Percentiles rank a stretch among this genome's conserved stretches.
Conservation (phyloP, 2,888 invertebrate species). For the Cerastis rubricosa region DNA sequence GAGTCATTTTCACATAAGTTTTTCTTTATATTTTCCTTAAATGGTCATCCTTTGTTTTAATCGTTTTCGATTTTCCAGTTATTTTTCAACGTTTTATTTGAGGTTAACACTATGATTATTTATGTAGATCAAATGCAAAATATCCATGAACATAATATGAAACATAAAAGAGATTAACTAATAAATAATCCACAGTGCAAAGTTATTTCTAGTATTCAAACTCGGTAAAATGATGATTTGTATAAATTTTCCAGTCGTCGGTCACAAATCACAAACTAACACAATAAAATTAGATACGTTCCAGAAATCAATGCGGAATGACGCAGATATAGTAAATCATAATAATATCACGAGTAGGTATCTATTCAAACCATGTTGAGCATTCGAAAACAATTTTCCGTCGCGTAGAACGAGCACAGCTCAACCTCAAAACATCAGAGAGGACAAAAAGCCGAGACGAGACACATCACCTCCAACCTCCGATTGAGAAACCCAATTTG, state of each 20-base stretch:
- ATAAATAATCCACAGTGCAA: constrained; percentile 27
- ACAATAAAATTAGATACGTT: constrained; percentile 80
- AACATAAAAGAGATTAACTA: background rate
- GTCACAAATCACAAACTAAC: constrained; percentile 72
- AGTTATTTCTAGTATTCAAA: constrained; percentile 34
- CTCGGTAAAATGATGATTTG: constrained; percentile 56
- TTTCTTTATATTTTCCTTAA: constrained; percentile 49
- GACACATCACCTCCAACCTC: constrained; percentile 88
- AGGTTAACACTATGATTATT: background rate
- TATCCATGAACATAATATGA: background rate
- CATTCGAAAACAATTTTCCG: constrained; percentile 81
- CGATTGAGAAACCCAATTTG: constrained; percentile 90
- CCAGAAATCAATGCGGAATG: constrained; percentile 74
- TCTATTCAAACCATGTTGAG: constrained; percentile 72
- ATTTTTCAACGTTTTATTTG: background rate
- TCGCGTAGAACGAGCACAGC: constrained; percentile 75
- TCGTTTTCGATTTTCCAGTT: constrained; percentile 21
- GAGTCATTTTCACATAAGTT: constrained; percentile 45
- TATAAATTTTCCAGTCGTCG: constrained; percentile 79
- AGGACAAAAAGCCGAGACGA: constrained; percentile 83
- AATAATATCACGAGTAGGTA: constrained; percentile 67
- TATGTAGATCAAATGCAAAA: background rate
- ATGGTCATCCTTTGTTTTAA: constrained; percentile 28
- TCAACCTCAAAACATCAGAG: constrained; percentile 81
- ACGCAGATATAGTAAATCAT: constrained; percentile 74